These are phyloP conservation scores for Scortum barcoo DNA, from an alignment of 2,113 vertebrate species.

Conservation along the genomic window DNA sequence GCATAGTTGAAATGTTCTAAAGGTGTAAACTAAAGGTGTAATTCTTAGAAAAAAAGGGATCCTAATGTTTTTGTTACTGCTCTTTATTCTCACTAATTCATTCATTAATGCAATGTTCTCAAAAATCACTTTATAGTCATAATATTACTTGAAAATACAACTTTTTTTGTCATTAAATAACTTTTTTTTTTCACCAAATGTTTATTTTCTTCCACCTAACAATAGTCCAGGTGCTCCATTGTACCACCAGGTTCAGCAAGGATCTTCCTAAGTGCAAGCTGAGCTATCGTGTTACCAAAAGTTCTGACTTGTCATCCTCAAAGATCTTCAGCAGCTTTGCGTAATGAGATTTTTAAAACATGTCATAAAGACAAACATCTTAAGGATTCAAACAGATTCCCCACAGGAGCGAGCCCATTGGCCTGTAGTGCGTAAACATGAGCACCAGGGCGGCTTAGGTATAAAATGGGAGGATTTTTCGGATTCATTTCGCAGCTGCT, in stretches of 20 bases:
- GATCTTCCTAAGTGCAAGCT: neutral
- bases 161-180: no score
- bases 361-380: conserved; percentile 32
- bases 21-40: no score
- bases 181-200: no score
- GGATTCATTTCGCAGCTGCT: conserved; percentile 46
- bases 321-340: conserved; percentile 27
- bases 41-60: no score
- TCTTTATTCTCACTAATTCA: no score
- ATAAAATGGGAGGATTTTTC: conserved; percentile 40
- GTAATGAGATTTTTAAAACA: conserved; percentile 35
- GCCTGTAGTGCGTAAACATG: conserved; percentile 29
- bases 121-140: no score
- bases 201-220: no score
- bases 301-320: neutral
- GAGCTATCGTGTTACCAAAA: neutral
- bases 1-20: no score
- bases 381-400: conserved; percentile 19
- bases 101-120: no score
- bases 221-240: neutral
- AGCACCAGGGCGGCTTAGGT: conserved; percentile 14
- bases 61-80: no score
- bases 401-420: neutral
- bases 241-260: neutral
- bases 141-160: no score